A percentile compares a stretch with the other conserved stretches of the same genome.
Conservation (phyloP, 2,888 invertebrate species). For the Amiota communis region DNA sequence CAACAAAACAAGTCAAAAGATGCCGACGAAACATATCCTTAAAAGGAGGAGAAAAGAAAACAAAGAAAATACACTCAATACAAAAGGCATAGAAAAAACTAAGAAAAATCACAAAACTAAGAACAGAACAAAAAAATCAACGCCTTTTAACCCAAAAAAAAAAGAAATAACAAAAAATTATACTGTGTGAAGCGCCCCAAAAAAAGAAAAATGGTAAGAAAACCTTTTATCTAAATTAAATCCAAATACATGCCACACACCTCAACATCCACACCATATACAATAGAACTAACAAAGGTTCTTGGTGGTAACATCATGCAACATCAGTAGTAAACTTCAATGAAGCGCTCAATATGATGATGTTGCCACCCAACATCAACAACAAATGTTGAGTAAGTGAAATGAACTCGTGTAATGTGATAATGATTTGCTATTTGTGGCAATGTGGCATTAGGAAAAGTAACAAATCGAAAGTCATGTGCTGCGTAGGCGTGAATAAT, state of each 20-base stretch:
- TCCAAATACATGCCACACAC: constrained; percentile 45
- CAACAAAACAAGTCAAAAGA: no score
- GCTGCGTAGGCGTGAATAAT: not conserved
- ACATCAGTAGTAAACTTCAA: no score
- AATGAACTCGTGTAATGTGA: constrained; percentile 44
- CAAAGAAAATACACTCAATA: not conserved
- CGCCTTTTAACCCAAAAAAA: not conserved
- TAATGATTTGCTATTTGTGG: constrained; percentile 55
- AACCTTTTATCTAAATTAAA: constrained; percentile 67
- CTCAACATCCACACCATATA: not conserved
- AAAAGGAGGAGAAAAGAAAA: not conserved
- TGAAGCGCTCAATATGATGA: not conserved
- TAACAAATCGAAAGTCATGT: constrained; percentile 8
- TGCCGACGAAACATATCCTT: no score
- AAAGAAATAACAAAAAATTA: not conserved
- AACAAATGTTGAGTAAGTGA: not conserved
- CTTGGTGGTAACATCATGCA: not conserved
- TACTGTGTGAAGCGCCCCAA: not conserved
- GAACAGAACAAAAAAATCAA: not conserved
- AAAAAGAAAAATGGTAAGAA: constrained; percentile 24
- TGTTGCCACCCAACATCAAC: constrained; percentile 33
- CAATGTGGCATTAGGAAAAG: constrained; percentile 22
- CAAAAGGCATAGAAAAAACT: not conserved
- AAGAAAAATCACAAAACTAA: not conserved
- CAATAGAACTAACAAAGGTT: not conserved